phyloP scores from a whole-genome alignment of 2,113 vertebrate species.

The Thunnus thynnus region DNA sequence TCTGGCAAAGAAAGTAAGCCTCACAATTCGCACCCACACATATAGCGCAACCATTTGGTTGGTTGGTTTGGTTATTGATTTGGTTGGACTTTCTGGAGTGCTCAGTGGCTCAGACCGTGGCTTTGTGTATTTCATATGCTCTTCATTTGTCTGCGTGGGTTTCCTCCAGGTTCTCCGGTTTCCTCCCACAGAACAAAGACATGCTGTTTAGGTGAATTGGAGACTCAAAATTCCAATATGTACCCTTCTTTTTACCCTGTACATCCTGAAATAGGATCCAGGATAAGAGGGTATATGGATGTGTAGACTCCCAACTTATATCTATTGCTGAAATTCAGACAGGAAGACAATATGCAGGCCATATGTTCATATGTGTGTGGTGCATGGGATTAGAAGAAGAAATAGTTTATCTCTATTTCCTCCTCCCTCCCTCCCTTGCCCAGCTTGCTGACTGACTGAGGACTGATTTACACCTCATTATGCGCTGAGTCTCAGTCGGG shows the following conservation, averaged over 20 bases:
- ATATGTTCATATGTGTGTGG: background rate
- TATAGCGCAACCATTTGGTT: constrained; percentile 2
- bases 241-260: background rate
- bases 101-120: background rate
- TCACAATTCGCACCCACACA: constrained; percentile 20
- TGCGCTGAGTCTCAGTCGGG: constrained; percentile 63
- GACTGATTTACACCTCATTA: constrained; percentile 77
- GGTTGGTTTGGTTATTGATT: constrained; percentile 1
- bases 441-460: constrained; percentile 63
- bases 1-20: constrained; percentile 81
- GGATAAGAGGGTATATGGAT: background rate
- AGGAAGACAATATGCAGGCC: background rate
- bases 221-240: background rate
- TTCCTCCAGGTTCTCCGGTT: background rate
- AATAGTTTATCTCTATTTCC: constrained; percentile 12
- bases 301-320: background rate
- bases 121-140: background rate
- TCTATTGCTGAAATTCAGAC: constrained; percentile 18
- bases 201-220: background rate
- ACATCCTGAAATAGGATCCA: constrained; percentile 2
- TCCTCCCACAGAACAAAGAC: background rate
- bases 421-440: constrained; percentile 24
- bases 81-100: background rate
- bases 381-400: constrained; percentile 3
- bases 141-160: background rate